Conservation (phyloP, 2,888 invertebrate species). For the Orthosia cruda region DNA sequence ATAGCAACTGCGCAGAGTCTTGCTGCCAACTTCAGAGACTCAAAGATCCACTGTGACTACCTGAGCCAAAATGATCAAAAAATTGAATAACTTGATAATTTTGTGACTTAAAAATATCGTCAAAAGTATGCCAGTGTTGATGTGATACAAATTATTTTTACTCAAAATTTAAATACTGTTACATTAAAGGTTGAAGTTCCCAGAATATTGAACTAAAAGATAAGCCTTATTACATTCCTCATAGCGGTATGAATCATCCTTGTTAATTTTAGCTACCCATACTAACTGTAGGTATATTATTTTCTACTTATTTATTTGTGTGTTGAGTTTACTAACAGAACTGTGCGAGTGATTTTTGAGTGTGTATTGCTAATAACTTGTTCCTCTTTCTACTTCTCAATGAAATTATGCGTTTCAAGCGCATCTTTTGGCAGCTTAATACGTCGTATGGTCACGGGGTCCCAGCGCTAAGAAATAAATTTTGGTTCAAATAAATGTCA, state of each 20-base stretch:
- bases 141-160: background rate
- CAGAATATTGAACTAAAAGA: background rate
- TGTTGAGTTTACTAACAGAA: constrained; percentile 37
- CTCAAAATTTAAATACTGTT: background rate
- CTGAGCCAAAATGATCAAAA: background rate
- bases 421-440: too few species aligned
- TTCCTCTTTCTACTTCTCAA: background rate
- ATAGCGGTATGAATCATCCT: constrained; percentile 58
- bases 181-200: constrained; percentile 7
- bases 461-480: too few species aligned
- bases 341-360: constrained; percentile 38
- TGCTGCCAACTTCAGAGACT: too few species aligned
- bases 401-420: background rate
- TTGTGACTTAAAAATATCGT: background rate
- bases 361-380: constrained; percentile 36
- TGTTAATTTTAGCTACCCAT: constrained; percentile 49
- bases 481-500: too few species aligned
- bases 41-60: too few species aligned
- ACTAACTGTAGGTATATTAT: constrained; percentile 56
- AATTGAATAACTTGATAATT: background rate
- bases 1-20: too few species aligned
- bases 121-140: background rate
- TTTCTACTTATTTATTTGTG: constrained; percentile 57
- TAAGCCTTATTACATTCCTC: constrained; percentile 11
- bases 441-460: too few species aligned